Percentiles rank a stretch among this genome's conserved stretches.
Conservation (phyloP, 2,113 vertebrate species). For the Morone chrysops region DNA sequence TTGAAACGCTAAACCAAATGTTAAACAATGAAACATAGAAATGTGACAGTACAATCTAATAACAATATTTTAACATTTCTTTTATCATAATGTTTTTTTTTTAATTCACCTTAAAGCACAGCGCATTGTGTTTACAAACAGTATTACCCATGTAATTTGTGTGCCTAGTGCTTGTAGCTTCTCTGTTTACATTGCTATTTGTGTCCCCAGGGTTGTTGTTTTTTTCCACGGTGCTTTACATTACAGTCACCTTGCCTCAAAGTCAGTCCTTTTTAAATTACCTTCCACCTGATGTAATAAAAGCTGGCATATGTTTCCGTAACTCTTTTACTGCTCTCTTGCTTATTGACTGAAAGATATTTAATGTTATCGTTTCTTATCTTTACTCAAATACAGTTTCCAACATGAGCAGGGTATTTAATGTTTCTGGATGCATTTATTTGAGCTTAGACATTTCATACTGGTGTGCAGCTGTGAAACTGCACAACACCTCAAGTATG, state of each 20-base stretch:
- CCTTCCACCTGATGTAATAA: conserved; percentile 65
- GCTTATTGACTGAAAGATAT: conserved; percentile 22
- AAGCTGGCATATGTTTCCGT: conserved; percentile 58
- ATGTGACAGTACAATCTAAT: conserved; percentile 79
- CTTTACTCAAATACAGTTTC: not conserved
- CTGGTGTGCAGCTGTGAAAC: not conserved
- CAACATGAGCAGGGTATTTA: not conserved
- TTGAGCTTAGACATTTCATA: not conserved
- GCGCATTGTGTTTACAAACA: conserved; percentile 58
- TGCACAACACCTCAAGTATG: conserved; percentile 13
- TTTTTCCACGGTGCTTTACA: conserved; percentile 30
- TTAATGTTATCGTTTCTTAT: not conserved
- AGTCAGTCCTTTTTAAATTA: conserved; percentile 45
- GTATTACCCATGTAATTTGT: conserved; percentile 49
- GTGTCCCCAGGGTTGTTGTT: conserved; percentile 25
- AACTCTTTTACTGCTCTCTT: conserved; percentile 18
- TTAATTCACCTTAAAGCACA: conserved; percentile 41
- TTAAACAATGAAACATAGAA: conserved; percentile 49
- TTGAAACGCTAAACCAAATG: conserved; percentile 70
- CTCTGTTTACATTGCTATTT: conserved; percentile 63
- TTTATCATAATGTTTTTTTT: conserved; percentile 46
- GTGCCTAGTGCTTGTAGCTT: conserved; percentile 56
- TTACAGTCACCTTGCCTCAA: conserved; percentile 29
- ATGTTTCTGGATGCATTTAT: conserved; percentile 16
- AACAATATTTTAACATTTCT: conserved; percentile 53